These are phyloP conservation scores for Avahi laniger DNA, from an alignment of 2,797 vertebrate genomes.

Conservation along the genomic window DNA sequence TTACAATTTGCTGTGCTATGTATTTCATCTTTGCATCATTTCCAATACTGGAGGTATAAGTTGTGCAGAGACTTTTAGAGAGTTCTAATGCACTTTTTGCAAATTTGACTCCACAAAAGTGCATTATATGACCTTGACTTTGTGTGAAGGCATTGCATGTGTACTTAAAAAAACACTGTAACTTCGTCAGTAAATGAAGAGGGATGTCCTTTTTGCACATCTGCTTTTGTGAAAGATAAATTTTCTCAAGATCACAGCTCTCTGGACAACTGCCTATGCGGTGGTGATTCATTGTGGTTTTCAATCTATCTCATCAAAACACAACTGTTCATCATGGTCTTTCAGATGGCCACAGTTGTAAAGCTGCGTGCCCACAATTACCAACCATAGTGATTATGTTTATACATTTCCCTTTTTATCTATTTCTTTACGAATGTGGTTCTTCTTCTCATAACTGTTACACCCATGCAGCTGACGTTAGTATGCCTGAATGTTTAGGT, in stretches of 20 bases:
- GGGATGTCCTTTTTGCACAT: background rate
- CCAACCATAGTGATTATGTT: too few relatives aligned
- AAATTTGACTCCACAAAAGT: background rate
- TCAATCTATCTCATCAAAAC: background rate
- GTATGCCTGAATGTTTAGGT: background rate
- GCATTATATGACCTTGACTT: background rate
- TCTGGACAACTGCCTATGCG: background rate
- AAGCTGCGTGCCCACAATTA: background rate
- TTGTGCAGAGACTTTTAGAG: background rate
- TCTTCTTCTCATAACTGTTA: background rate
- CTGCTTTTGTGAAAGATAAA: background rate
- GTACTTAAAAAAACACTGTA: background rate
- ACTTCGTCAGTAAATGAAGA: background rate
- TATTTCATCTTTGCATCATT: background rate
- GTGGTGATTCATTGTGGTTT: background rate
- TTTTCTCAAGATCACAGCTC: background rate
- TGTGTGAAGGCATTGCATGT: background rate
- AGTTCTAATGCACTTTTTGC: background rate
- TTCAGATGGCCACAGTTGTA: background rate
- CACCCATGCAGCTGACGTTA: background rate
- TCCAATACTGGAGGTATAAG: background rate
- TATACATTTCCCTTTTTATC: too few relatives aligned
- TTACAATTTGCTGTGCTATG: background rate
- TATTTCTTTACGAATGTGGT: background rate
- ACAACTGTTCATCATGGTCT: background rate